Evolutionary conservation across 2,888 invertebrate genomes (phyloP).

Genomic region (Tinea pellionella): DNA sequence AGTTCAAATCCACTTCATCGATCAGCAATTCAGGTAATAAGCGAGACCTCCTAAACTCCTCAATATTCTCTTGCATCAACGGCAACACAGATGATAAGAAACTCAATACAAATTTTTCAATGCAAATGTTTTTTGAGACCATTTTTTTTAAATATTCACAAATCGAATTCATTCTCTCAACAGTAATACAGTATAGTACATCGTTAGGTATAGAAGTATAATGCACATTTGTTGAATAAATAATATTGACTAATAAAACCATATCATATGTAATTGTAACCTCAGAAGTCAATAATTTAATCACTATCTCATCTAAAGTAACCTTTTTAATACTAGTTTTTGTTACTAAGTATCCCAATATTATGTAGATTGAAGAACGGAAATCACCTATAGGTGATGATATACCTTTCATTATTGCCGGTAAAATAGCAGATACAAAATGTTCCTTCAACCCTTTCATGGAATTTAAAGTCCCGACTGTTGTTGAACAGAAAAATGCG

Average conservation of each 20-base stretch:
- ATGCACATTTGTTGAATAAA: conserved; percentile 69
- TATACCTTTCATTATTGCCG: conserved; percentile 78
- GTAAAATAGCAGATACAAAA: conserved; percentile 76
- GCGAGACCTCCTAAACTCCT: conserved; percentile 55
- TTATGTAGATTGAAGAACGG: conserved; percentile 78
- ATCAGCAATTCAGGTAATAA: conserved; percentile 70
- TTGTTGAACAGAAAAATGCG: conserved; percentile 83
- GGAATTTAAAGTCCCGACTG: conserved; percentile 77
- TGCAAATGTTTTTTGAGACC: conserved; percentile 63
- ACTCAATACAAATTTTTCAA: conserved; percentile 67
- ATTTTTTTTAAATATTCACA: conserved; percentile 62
- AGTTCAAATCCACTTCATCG: conserved; percentile 69
- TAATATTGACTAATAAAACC: conserved; percentile 73
- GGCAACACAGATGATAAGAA: conserved; percentile 66
- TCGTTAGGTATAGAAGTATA: conserved; percentile 57
- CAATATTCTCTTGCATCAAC: conserved; percentile 57
- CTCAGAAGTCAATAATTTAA: conserved; percentile 42
- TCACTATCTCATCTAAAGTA: conserved; percentile 72
- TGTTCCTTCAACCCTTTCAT: conserved; percentile 67
- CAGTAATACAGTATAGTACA: conserved; percentile 59
- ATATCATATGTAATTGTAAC: conserved; percentile 67
- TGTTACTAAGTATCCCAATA: conserved; percentile 75
- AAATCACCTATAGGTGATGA: conserved; percentile 76
- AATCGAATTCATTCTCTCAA: conserved; percentile 38
- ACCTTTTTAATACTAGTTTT: conserved; percentile 73